Percentiles rank a stretch among this genome's conserved stretches.
phyloP scores from a whole-genome alignment of 2,797 vertebrate species.

The Nannoperca obscura region DNA sequence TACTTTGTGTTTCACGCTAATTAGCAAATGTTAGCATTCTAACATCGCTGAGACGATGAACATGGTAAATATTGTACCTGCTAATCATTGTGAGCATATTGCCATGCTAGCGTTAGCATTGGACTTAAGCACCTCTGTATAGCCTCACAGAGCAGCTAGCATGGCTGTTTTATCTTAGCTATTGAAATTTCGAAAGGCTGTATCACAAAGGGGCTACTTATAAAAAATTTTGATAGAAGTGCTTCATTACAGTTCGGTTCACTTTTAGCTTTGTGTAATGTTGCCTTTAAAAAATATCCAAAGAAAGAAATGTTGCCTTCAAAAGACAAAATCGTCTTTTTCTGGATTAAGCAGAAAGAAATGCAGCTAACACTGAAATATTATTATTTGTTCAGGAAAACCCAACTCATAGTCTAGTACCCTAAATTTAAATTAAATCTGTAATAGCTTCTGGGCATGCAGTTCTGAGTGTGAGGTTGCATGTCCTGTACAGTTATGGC shows the following conservation, averaged over 20 bases:
- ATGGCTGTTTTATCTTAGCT: background rate
- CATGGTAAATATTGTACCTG: background rate
- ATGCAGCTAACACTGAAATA: background rate
- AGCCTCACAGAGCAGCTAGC: background rate
- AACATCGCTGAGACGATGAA: background rate
- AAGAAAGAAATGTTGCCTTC: background rate
- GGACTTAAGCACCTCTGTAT: background rate
- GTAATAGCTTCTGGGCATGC: background rate
- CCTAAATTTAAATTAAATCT: background rate
- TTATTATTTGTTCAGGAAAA: background rate
- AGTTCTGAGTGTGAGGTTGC: background rate
- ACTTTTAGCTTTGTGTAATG: background rate
- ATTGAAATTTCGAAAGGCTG: background rate
- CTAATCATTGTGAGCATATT: background rate
- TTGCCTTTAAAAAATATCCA: background rate
- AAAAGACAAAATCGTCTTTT: background rate
- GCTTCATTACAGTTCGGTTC: background rate
- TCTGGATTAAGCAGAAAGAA: background rate
- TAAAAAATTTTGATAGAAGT: background rate
- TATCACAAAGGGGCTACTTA: background rate
- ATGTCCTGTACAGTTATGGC: conserved; percentile 35
- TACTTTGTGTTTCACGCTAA: background rate
- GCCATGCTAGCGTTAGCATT: background rate
- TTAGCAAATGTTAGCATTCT: background rate
- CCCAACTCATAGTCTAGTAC: background rate